Evolutionary conservation across 2,797 vertebrate species (phyloP).

Genomic region (Heteromormyrus szaboi): DNA sequence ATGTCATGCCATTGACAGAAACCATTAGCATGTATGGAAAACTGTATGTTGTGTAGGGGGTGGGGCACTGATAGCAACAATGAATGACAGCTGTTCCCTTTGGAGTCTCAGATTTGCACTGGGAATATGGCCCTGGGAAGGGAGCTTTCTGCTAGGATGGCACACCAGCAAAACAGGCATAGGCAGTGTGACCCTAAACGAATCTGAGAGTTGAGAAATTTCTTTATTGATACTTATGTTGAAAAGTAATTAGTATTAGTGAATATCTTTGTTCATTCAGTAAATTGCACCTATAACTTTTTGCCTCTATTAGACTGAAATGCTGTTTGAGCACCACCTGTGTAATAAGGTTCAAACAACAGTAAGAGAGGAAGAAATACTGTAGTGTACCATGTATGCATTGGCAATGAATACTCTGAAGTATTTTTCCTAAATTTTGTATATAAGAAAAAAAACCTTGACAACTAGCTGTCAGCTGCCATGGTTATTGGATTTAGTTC

Average conservation of each 20-base stretch:
- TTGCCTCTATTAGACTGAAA: not conserved
- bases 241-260: not conserved
- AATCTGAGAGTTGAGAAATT: not conserved
- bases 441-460: not conserved
- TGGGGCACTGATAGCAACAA: conserved; percentile 40
- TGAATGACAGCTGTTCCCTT: conserved; percentile 47
- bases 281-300: not conserved
- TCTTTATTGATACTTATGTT: not conserved
- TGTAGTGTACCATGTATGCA: not conserved
- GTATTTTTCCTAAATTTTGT: not conserved
- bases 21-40: conserved; percentile 52
- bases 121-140: conserved; percentile 25
- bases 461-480: not conserved
- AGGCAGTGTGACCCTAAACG: not conserved
- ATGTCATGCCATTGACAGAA: conserved; percentile 20
- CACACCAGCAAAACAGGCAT: conserved; percentile 11
- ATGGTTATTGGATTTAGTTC: not conserved
- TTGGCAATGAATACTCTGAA: not conserved
- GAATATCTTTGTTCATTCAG: not conserved
- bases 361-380: not conserved
- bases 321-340: not conserved
- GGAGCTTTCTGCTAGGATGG: conserved; percentile 34
- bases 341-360: not conserved
- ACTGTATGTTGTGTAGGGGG: conserved; percentile 20
- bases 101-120: conserved; percentile 29